Base-by-base conservation (phyloP, 2,113 vertebrate species). In the Catharus bicknelli region DNA sequence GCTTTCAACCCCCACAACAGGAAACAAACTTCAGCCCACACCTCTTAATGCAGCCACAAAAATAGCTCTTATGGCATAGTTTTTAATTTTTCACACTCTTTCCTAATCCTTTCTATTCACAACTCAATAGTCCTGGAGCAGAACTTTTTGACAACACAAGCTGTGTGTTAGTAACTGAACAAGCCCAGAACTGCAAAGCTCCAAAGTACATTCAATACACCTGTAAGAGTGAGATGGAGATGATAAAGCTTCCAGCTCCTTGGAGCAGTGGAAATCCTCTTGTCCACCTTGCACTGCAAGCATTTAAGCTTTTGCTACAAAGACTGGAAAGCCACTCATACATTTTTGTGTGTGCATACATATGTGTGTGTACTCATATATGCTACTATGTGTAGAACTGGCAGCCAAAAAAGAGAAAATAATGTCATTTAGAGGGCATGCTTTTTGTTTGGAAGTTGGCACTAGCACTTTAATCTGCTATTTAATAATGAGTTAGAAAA, bases 281-380 rank as follows among this genome's bases (percentile, higher is more conserved):
- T 0, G 0, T 14, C 27, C 15, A 77, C 17, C 18, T 54, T 51
- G 63, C 25, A 42, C 17, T 43, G 30, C 32, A 75, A 66, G 45
- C 19, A 55, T 61, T 88, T 58, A 19, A 61, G 36, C 15, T 76
- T 80, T 30, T 53, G 8, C 42, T 61, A 29, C 16, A 17, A 25
- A 83, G 42, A 54, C 1, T 45, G 54, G 38, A 76, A 76, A 93
- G 15, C 15, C 64, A 66, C 40, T 61, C 23, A 30, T 16, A 22
- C 27, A 19, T 75, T 50, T 54, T 4, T 42, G 29, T 29, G 13
- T 22, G 5, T 7, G 7, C 32, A 32, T 32, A 22, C 26, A 16
- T 16, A 50, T 14, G 2, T n/a, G 2, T 26, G 23, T 11, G 43
- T 1, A 15, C 14, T 21, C 8, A 15, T 1, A 30, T 0, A 14